phyloP scores from a whole-genome alignment of 2,888 invertebrate species.

The Campoletis raptor region DNA sequence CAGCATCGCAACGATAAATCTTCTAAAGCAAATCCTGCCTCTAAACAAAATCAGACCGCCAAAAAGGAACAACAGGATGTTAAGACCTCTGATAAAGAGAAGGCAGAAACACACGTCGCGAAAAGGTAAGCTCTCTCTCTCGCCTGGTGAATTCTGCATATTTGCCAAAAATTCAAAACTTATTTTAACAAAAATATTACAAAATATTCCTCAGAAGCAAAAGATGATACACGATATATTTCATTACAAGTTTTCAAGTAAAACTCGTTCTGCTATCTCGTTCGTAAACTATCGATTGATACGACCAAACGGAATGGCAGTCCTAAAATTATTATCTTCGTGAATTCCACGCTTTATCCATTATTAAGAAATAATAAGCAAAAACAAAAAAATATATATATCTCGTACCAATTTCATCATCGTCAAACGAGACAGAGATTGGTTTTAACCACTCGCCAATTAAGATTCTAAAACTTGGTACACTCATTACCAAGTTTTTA shows the following conservation, averaged over 20 bases:
- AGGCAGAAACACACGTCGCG: constrained; percentile 83
- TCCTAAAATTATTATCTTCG: constrained; percentile 16
- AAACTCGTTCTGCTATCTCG: constrained; percentile 54
- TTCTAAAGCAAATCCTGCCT: constrained; percentile 84
- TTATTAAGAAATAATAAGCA: constrained; percentile 9
- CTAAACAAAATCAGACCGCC: constrained; percentile 84
- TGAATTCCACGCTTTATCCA: constrained; percentile 28
- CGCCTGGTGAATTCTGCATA: constrained; percentile 79
- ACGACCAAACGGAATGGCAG: constrained; percentile 27
- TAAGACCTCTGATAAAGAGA: constrained; percentile 84
- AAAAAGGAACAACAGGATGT: constrained; percentile 84
- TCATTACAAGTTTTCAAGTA: constrained; percentile 38
- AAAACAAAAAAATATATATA: neutral
- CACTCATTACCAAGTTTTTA: constrained; percentile 25
- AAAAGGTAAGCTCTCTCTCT: constrained; percentile 82
- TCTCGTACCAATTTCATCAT: constrained; percentile 19
- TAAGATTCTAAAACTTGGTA: constrained; percentile 4
- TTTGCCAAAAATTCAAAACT: constrained; percentile 32
- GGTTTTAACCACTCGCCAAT: constrained; percentile 28
- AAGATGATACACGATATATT: constrained; percentile 61
- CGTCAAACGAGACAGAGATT: constrained; percentile 38
- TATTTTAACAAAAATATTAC: constrained; percentile 17
- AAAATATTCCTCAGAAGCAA: constrained; percentile 50
- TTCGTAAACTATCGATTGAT: constrained; percentile 25
- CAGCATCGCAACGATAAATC: constrained; percentile 85